A percentile compares a stretch with the other conserved stretches of the same genome.
Evolutionary conservation across 2,797 vertebrate genomes (phyloP).

Genomic region (Monodelphis domestica): DNA sequence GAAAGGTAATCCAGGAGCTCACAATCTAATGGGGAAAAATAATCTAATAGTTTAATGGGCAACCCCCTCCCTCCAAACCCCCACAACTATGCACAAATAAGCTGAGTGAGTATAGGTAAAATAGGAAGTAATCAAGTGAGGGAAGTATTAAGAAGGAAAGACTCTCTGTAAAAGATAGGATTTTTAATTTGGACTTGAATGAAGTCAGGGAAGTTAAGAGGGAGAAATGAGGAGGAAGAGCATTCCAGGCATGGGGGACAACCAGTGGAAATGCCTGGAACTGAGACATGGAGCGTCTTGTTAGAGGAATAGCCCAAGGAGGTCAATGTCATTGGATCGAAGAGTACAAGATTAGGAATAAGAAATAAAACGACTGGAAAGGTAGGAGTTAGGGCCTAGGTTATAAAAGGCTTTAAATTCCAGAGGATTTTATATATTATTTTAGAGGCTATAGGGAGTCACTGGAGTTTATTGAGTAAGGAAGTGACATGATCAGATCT

Average conservation of each 20-base stretch:
- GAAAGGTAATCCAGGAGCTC: not conserved
- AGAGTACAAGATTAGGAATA: not conserved
- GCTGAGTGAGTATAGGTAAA: not conserved
- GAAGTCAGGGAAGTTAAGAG: not conserved
- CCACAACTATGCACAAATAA: not conserved
- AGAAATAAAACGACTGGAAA: not conserved
- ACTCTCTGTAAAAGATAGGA: not conserved
- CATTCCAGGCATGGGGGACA: not conserved
- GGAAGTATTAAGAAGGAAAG: not conserved
- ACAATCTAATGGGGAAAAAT: not conserved
- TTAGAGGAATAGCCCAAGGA: not conserved
- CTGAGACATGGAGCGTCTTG: too few species aligned
- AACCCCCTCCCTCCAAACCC: too few species aligned
- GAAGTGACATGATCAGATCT: not conserved
- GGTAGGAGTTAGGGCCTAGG: not conserved
- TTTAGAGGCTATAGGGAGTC: not conserved
- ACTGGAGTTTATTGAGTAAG: not conserved
- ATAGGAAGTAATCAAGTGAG: not conserved
- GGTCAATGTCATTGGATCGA: not conserved
- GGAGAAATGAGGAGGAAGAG: not conserved
- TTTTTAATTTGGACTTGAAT: not conserved
- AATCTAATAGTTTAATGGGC: too few species aligned
- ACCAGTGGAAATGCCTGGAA: not conserved
- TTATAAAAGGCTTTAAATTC: not conserved
- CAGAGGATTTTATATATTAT: not conserved